These are phyloP conservation scores for Paramormyrops kingsleyae DNA, from an alignment of 2,113 vertebrate species.

Conservation along the genomic window DNA sequence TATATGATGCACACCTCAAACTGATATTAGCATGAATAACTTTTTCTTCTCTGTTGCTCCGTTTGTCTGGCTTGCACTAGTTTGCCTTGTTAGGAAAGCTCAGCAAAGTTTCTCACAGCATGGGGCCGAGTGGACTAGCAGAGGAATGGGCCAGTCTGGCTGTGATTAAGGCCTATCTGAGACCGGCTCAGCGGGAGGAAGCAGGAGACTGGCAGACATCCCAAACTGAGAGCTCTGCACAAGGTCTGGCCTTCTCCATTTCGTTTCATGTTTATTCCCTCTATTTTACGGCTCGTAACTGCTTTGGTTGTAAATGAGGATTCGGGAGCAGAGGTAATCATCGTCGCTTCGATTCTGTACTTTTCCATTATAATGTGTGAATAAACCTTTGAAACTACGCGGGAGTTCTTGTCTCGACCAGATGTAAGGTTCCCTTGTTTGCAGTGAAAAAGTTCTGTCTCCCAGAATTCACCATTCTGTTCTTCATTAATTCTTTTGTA, in stretches of 20 bases:
- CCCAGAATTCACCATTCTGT: neutral
- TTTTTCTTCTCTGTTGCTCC: neutral
- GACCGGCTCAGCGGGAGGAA: neutral
- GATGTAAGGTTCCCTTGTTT: neutral
- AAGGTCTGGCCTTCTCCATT: conserved; percentile 1
- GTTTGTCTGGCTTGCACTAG: neutral
- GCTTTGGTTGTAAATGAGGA: neutral
- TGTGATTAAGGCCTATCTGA: conserved; percentile 18
- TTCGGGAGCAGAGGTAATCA: conserved; percentile 4
- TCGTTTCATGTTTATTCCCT: neutral
- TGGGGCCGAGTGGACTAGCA: neutral
- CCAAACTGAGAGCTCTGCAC: neutral
- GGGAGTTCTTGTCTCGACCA: neutral
- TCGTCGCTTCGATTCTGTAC: neutral
- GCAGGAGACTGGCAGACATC: neutral
- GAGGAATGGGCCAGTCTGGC: neutral
- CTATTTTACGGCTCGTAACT: neutral
- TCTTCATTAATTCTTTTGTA: neutral
- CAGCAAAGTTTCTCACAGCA: neutral
- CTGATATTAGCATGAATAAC: neutral
- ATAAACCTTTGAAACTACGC: conserved; percentile 1
- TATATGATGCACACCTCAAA: neutral
- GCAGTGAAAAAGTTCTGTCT: neutral
- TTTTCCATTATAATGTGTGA: neutral
- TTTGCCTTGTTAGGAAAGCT: neutral